phyloP scores from a whole-genome alignment of 23 tunicate genomes.

The Ciona savignyi region DNA sequence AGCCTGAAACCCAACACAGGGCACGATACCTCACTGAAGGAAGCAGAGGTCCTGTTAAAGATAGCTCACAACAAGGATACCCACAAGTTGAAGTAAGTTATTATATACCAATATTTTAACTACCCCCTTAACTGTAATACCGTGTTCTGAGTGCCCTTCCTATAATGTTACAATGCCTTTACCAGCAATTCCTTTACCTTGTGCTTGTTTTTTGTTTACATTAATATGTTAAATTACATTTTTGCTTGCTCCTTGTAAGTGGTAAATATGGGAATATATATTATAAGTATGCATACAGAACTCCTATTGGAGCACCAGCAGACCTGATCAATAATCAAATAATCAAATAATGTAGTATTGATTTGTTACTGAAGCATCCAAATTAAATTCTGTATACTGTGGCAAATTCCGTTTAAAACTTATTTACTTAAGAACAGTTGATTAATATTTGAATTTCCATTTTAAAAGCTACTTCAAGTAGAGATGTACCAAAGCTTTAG shows the following conservation, averaged over 20 bases:
- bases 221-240: no score
- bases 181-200: no score
- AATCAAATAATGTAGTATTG: not conserved
- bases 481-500: no score
- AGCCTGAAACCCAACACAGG: conserved; percentile 90
- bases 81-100: conserved; percentile 78
- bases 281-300: no score
- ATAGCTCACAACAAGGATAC: conserved; percentile 63
- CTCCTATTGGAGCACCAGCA: no score
- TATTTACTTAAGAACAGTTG: not conserved
- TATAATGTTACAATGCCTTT: no score
- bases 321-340: not conserved
- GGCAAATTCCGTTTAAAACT: not conserved
- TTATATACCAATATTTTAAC: not conserved
- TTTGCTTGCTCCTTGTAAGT: no score
- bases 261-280: no score
- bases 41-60: conserved; percentile 95
- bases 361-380: not conserved
- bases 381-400: not conserved
- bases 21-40: conserved; percentile 97
- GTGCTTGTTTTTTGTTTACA: no score
- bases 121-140: not conserved
- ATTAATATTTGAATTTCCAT: not conserved
- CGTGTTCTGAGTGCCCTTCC: not conserved
- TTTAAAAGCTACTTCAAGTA: not conserved